Conservation (phyloP, 2,888 invertebrate genomes). For the Cantharis flavilabris region DNA sequence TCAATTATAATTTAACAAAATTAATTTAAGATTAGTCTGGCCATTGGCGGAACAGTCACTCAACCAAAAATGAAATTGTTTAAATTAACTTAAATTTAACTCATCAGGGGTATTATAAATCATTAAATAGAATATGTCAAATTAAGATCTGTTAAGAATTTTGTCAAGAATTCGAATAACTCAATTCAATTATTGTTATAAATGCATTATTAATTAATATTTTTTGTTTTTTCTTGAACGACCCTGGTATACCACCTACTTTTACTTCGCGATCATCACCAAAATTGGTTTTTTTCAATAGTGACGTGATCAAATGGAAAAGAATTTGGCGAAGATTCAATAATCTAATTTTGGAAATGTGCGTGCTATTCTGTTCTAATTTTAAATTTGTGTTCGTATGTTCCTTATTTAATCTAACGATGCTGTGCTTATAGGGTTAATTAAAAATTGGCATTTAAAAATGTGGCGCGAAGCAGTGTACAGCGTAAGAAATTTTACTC, state of each 20-base stretch:
- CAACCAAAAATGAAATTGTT: too few relatives aligned
- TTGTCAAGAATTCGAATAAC: too few relatives aligned
- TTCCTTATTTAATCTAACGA: not conserved
- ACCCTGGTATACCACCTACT: not conserved
- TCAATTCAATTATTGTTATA: too few relatives aligned
- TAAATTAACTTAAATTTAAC: too few relatives aligned
- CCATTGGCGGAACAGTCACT: too few relatives aligned
- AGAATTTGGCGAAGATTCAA: constrained; percentile 3
- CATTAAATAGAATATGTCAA: too few relatives aligned
- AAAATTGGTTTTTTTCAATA: not conserved
- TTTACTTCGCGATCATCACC: not conserved
- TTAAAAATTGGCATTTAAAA: not conserved
- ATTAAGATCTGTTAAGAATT: too few relatives aligned
- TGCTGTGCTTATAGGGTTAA: not conserved
- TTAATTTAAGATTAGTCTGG: too few relatives aligned
- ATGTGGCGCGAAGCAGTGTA: constrained; percentile 40
- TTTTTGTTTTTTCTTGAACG: not conserved
- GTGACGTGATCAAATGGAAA: not conserved
- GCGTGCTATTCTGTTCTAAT: constrained; percentile 1
- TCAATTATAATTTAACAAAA: too few relatives aligned
- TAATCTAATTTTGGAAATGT: not conserved
- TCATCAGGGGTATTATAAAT: too few relatives aligned
- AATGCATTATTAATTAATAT: too few relatives aligned
- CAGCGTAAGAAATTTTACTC: constrained; percentile 27
- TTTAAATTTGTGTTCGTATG: not conserved